These are phyloP conservation scores for Uropetala carovei DNA, from an alignment of 2,888 invertebrate genomes.

Conservation along the genomic window DNA sequence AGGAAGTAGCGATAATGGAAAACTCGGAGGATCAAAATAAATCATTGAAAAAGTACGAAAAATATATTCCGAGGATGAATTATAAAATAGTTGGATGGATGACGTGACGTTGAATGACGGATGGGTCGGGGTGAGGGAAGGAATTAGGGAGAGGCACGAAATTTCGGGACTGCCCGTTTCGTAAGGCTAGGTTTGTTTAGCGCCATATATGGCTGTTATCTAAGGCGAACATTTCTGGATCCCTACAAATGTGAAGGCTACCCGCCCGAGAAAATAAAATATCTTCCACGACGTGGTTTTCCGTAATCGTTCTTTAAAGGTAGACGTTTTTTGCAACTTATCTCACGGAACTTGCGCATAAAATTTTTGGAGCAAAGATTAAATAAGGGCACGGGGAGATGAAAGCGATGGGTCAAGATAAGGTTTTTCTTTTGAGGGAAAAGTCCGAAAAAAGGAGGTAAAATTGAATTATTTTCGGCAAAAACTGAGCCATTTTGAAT, in stretches of 20 bases:
- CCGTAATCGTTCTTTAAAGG: background rate
- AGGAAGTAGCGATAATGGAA: no score
- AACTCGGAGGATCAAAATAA: no score
- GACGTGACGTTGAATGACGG: background rate
- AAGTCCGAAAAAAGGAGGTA: background rate
- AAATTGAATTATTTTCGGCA: background rate
- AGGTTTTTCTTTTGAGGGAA: background rate
- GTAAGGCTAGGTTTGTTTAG: background rate
- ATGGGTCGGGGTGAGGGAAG: background rate
- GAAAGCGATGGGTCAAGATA: background rate
- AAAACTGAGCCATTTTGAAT: no score
- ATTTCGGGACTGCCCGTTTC: background rate
- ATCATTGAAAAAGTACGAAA: no score
- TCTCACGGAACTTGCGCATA: background rate
- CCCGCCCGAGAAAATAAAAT: background rate
- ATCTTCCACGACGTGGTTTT: background rate
- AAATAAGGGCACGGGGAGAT: background rate
- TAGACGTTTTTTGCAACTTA: background rate
- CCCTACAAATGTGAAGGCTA: background rate
- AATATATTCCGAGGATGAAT: no score
- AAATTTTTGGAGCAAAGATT: background rate
- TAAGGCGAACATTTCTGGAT: background rate
- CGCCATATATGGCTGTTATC: background rate
- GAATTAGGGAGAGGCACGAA: conserved; percentile 36
- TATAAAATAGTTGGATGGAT: no score